Conservation (phyloP, 2,113 vertebrate genomes). For the Rutilus rutilus region DNA sequence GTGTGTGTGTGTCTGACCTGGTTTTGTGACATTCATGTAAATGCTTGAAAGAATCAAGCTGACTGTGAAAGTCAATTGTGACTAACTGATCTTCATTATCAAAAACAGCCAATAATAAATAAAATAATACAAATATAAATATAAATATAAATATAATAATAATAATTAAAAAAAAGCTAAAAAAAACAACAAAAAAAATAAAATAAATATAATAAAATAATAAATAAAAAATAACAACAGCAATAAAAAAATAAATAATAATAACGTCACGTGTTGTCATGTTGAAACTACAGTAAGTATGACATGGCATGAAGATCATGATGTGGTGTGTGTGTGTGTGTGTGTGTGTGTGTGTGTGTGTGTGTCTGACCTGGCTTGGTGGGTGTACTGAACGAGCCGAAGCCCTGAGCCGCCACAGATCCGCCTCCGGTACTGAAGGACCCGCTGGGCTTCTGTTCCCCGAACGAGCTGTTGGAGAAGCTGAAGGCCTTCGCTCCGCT, state of each 20-base stretch:
- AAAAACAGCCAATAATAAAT: background rate
- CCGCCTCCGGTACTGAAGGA: slow-evolving; percentile 89
- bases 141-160: background rate
- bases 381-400: slow-evolving; percentile 87
- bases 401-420: slow-evolving; percentile 92
- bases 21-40: too few relatives aligned
- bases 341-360: too few relatives aligned
- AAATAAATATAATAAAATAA: background rate
- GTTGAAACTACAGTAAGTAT: too few relatives aligned
- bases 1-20: too few relatives aligned
- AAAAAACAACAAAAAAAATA: too few relatives aligned
- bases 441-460: slow-evolving; percentile 88
- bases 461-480: slow-evolving; percentile 82
- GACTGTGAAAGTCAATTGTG: too few relatives aligned
- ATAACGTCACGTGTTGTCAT: too few relatives aligned
- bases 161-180: too few relatives aligned
- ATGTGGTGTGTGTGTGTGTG: background rate
- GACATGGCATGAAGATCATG: too few relatives aligned
- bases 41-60: too few relatives aligned
- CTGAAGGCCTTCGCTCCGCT: slow-evolving; percentile 88
- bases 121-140: background rate
- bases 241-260: background rate
- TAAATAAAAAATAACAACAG: background rate
- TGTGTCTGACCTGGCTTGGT: slow-evolving; percentile 82
- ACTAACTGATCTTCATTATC: background rate